Evolutionary conservation across 2,797 vertebrate species (phyloP).

Genomic region (Gastrophryne carolinensis): DNA sequence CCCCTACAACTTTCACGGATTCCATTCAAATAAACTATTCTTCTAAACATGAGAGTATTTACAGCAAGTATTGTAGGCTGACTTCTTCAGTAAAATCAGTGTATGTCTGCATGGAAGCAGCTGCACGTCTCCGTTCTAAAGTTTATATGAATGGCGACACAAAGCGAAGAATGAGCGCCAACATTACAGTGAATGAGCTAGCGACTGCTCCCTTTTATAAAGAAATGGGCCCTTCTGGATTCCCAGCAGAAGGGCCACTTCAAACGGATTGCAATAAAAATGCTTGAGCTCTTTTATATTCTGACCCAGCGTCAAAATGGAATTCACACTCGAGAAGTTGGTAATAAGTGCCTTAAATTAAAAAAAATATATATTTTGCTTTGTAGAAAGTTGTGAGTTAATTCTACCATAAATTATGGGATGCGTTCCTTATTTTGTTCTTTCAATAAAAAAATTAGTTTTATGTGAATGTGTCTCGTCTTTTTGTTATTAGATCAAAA

Average conservation of each 20-base stretch:
- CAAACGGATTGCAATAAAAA: slow-evolving; percentile 24
- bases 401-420: slow-evolving; percentile 5
- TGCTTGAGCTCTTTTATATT: neutral
- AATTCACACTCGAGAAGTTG: slow-evolving; percentile 6
- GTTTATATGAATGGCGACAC: too few relatives aligned
- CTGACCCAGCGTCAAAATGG: neutral
- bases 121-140: too few relatives aligned
- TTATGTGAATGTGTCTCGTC: neutral
- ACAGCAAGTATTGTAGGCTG: too few relatives aligned
- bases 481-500: neutral
- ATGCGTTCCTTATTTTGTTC: neutral
- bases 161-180: too few relatives aligned
- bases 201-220: too few relatives aligned
- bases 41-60: too few relatives aligned
- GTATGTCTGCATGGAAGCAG: too few relatives aligned
- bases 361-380: slow-evolving; percentile 11
- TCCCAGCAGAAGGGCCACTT: slow-evolving; percentile 30
- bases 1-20: too few relatives aligned
- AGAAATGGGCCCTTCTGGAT: neutral
- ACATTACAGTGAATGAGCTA: too few relatives aligned
- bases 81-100: too few relatives aligned
- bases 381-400: neutral
- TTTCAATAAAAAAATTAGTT: neutral
- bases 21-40: too few relatives aligned
- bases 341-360: slow-evolving; percentile 36